phyloP scores from a whole-genome alignment of 2,113 vertebrate genomes.

The Mobula birostris region DNA sequence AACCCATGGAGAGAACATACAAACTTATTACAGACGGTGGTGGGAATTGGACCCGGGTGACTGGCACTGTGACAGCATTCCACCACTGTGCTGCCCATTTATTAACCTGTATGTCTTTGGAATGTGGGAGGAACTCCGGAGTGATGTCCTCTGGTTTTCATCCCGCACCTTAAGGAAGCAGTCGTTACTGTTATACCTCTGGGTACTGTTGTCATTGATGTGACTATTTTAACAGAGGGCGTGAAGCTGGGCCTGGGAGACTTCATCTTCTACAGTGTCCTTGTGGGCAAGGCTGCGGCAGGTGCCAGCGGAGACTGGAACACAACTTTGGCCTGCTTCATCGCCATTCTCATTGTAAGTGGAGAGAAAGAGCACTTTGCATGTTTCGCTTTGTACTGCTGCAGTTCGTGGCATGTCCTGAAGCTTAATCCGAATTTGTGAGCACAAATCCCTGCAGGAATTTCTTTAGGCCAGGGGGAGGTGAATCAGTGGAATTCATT shows the following conservation, averaged over 20 bases:
- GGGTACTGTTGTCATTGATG: constrained; percentile 27
- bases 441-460: neutral
- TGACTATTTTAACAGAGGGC: constrained; percentile 61
- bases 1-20: too few species aligned
- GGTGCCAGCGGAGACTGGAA: constrained; percentile 90
- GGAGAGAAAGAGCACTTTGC: neutral
- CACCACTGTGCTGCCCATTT: too few species aligned
- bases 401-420: neutral
- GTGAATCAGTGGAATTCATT: too few species aligned
- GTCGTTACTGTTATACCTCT: neutral
- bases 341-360: constrained; percentile 95
- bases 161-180: neutral
- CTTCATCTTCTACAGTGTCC: constrained; percentile 98
- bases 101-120: too few species aligned
- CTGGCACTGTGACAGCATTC: too few species aligned
- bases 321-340: constrained; percentile 89
- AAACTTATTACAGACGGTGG: too few species aligned
- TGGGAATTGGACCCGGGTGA: too few species aligned
- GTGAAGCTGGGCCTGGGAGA: constrained; percentile 96
- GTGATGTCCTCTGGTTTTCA: neutral
- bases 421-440: neutral
- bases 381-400: neutral
- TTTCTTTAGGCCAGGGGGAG: too few species aligned
- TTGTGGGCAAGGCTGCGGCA: constrained; percentile 91
- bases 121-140: too few species aligned